Evolutionary conservation across 2,113 vertebrate genomes (phyloP), one percentile per base, ranked within the genome.

Genomic region (Microcebus ravelobensis): DNA sequence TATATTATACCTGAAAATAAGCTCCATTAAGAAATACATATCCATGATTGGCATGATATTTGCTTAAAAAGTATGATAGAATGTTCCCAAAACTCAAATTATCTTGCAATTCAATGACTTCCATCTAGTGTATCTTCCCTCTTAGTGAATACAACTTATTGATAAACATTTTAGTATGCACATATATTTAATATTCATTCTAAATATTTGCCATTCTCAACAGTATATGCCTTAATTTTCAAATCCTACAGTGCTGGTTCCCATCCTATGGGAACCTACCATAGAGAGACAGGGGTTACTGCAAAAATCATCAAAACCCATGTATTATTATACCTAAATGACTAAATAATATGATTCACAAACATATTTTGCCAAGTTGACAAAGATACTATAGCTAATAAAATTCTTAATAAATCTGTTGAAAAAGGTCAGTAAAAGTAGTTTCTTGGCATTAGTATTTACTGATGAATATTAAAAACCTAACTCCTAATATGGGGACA

Each of bases 231-330:
- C 39, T 90, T 84, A 80, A 74, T 71, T 74, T 90, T 77, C 89
- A 94, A 95, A 76, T 36, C 36, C 29, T 21, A 50, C 13, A 93
- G 36, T 6, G 25, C 73, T 57, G 48, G 61, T 45, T 88, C 39
- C 55, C 34, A 89, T 67, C 9, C 95, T 70, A 42, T 45, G 39
- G 45, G 45, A 21, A 95, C 18, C 63, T 55, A 55, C 17, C 52
- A 65, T 0, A 8, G 20, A 94, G 68, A 83, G 21, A 84, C 0
- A 36, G 31, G 61, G 86, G 48, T 71, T 63, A 80, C 0, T 67
- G 31, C 91, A 88, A 90, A 87, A 96, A 39, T 42, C 61, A 50
- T 68, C 73, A 94, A 95, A 94, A 71, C 57, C 52, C 50, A 85
- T 1, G 12, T 3, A 70, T n/a, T 3, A 70, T n/a, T 80, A n/a